These are phyloP conservation scores for Apaloderma vittatum DNA, from an alignment of 2,113 vertebrate species.

Conservation along the genomic window DNA sequence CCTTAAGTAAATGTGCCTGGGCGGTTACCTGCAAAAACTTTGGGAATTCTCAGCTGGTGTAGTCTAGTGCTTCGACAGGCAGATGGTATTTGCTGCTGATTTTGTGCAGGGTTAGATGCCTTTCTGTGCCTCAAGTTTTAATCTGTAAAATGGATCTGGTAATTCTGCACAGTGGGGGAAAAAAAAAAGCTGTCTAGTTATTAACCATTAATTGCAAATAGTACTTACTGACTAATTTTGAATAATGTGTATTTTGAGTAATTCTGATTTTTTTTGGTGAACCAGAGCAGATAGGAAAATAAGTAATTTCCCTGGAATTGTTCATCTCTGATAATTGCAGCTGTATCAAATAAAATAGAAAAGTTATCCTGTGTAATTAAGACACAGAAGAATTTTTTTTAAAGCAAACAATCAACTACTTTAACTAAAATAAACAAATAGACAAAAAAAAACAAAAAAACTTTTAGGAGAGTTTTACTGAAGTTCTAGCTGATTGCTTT, in stretches of 20 bases:
- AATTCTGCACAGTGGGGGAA: background rate
- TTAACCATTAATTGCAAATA: background rate
- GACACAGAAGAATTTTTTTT: background rate
- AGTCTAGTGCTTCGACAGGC: background rate
- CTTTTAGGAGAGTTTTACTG: background rate
- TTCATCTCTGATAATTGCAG: background rate
- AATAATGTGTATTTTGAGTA: background rate
- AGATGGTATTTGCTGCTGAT: background rate
- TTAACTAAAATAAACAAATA: background rate
- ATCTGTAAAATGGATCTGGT: background rate
- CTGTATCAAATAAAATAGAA: background rate
- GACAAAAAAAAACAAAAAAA: background rate
- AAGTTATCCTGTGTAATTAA: background rate
- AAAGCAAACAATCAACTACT: background rate
- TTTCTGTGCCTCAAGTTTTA: background rate
- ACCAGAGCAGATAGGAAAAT: background rate
- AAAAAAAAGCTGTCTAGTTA: background rate
- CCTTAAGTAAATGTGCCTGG: background rate
- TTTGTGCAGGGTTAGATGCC: background rate
- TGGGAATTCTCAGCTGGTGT: accelerated
- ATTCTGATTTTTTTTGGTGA: background rate
- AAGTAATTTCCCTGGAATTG: background rate
- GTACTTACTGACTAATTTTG: background rate
- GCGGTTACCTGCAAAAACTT: background rate
- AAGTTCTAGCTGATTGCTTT: background rate